phyloP scores from a whole-genome alignment of 2,113 vertebrate species.

The Loxodonta africana region DNA sequence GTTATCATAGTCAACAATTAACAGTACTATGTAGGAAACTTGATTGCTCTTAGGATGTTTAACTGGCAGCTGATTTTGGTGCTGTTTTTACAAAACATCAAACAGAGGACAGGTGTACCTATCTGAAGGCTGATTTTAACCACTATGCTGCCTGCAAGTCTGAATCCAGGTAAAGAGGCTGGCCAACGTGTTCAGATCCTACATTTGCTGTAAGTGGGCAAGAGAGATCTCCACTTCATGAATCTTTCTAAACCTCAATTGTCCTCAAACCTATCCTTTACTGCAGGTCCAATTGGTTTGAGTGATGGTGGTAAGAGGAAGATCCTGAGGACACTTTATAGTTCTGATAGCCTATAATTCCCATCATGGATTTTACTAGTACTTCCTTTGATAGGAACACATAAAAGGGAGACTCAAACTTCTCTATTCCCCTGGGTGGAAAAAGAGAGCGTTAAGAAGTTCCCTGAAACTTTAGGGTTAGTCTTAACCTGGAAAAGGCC shows the following conservation, averaged over 20 bases:
- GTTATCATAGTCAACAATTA: constrained; percentile 70
- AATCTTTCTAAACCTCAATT: not conserved
- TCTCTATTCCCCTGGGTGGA: not conserved
- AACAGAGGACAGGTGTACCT: accelerated
- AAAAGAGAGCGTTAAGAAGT: not conserved
- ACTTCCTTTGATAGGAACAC: not conserved
- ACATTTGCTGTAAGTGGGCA: not conserved
- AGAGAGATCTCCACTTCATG: not conserved
- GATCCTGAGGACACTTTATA: not conserved
- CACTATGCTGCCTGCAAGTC: not conserved
- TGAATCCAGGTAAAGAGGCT: not conserved
- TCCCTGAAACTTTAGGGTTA: not conserved
- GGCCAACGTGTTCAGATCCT: not conserved
- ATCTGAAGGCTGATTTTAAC: not conserved
- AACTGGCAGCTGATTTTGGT: not conserved
- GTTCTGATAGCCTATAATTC: not conserved
- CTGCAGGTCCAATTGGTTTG: not conserved
- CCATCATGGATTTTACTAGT: not conserved
- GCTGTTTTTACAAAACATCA: not conserved
- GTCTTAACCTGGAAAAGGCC: not conserved
- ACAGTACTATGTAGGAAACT: not conserved
- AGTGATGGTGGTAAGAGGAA: not conserved
- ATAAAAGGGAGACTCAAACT: not conserved
- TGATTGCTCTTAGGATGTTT: constrained; percentile 8
- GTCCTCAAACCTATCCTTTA: not conserved